phyloP scores from a whole-genome alignment of 1,140 invertebrate species.

The Ctenoplectra terminalis region DNA sequence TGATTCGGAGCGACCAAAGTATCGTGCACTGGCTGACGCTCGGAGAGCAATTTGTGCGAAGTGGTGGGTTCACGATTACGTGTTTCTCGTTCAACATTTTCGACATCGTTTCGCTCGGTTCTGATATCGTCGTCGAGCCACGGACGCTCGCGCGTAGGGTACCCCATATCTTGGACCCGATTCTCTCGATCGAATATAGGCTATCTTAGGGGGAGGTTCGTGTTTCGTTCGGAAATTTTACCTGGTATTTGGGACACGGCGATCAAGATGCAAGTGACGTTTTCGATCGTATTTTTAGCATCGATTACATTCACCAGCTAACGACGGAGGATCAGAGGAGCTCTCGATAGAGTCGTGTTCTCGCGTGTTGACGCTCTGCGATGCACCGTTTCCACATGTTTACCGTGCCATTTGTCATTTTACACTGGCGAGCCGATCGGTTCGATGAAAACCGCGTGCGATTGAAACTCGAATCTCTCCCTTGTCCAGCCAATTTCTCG shows the following conservation, averaged over 20 bases:
- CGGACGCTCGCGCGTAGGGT: no score
- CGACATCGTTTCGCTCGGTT: slow-evolving; percentile 13
- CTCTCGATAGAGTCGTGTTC: slow-evolving; percentile 1
- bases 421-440: background rate
- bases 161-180: no score
- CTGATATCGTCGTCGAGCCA: background rate
- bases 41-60: background rate
- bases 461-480: background rate
- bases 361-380: background rate
- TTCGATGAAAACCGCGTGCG: no score
- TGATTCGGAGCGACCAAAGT: background rate
- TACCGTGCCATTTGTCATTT: background rate
- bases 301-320: slow-evolving; percentile 28
- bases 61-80: slow-evolving; percentile 34
- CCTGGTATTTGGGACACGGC: slow-evolving; percentile 44
- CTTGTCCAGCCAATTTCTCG: no score
- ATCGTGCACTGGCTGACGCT: background rate
- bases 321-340: slow-evolving; percentile 2
- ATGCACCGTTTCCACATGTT: background rate
- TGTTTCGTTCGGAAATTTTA: slow-evolving; percentile 25
- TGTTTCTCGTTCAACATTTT: background rate
- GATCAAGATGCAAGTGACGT: slow-evolving; percentile 40
- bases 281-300: slow-evolving; percentile 47
- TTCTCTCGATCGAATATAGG: background rate
- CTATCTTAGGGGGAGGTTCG: slow-evolving; percentile 22